Evolutionary conservation across 2,888 invertebrate genomes (phyloP).

Genomic region (Eupithecia vulgata): DNA sequence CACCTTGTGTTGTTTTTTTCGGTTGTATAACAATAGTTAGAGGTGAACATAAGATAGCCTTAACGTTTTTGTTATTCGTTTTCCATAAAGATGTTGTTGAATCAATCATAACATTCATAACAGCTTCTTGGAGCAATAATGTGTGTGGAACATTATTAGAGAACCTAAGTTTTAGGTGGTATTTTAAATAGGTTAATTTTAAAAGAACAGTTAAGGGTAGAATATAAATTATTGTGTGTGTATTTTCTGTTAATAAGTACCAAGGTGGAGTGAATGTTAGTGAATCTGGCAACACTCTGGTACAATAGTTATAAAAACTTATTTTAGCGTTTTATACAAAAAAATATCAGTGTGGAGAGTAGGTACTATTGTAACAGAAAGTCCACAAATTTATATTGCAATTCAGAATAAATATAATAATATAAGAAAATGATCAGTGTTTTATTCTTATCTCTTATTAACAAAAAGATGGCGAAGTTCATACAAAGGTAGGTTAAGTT

Average conservation of each 20-base stretch:
- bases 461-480: not conserved
- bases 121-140: constrained; percentile 60
- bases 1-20: constrained; percentile 50
- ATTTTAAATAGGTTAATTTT: constrained; percentile 77
- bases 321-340: constrained; percentile 82
- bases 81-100: constrained; percentile 63
- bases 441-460: constrained; percentile 45
- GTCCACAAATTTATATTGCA: constrained; percentile 84
- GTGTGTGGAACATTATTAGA: constrained; percentile 71
- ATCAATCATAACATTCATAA: constrained; percentile 42
- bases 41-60: constrained; percentile 48
- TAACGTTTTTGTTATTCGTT: constrained; percentile 66
- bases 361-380: constrained; percentile 82
- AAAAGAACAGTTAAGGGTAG: constrained; percentile 74
- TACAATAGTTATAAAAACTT: constrained; percentile 76
- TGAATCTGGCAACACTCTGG: constrained; percentile 66
- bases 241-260: constrained; percentile 77
- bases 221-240: constrained; percentile 82
- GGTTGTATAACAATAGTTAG: constrained; percentile 54
- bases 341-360: constrained; percentile 66
- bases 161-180: constrained; percentile 72
- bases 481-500: not conserved
- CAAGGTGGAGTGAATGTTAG: constrained; percentile 65
- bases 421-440: constrained; percentile 68
- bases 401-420: constrained; percentile 82